phyloP scores from a whole-genome alignment of 1,140 invertebrate species.

The Schmidtea mediterranea region DNA sequence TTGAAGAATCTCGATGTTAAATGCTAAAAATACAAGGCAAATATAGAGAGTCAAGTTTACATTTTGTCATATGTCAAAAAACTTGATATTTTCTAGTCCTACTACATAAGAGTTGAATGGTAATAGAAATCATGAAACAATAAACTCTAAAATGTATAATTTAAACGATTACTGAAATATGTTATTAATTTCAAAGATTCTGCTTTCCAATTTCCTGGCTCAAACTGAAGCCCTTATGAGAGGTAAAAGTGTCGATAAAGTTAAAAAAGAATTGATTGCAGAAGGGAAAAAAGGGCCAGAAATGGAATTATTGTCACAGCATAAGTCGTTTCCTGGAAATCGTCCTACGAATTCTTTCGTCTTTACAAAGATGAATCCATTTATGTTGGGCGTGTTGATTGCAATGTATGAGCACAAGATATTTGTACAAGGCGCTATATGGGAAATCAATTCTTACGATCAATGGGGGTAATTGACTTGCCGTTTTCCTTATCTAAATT shows the following conservation, averaged over 20 bases:
- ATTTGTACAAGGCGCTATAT: constrained; percentile 84
- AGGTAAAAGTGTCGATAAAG: constrained; percentile 24
- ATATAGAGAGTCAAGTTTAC: no score
- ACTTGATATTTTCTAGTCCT: no score
- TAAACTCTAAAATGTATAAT: no score
- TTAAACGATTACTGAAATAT: no score
- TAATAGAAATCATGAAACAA: no score
- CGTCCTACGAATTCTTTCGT: constrained; percentile 86
- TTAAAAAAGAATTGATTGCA: constrained; percentile 17
- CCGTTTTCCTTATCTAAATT: no score
- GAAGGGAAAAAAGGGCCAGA: constrained; percentile 20
- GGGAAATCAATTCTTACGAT: constrained; percentile 98
- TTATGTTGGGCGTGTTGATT: constrained; percentile 74
- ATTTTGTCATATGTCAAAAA: no score
- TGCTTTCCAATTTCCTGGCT: constrained; percentile 83
- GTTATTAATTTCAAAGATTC: no score
- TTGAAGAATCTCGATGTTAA: no score
- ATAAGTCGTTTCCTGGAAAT: constrained; percentile 82
- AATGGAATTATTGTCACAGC: constrained; percentile 48
- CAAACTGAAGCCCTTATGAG: constrained; percentile 53
- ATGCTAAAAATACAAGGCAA: no score
- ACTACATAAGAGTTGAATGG: no score
- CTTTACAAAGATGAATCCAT: constrained; percentile 68
- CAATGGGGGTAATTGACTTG: constrained; percentile 74
- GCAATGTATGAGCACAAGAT: constrained; percentile 95